phyloP scores from a whole-genome alignment of 1,140 invertebrate species.

The Drosophila mojavensis region DNA sequence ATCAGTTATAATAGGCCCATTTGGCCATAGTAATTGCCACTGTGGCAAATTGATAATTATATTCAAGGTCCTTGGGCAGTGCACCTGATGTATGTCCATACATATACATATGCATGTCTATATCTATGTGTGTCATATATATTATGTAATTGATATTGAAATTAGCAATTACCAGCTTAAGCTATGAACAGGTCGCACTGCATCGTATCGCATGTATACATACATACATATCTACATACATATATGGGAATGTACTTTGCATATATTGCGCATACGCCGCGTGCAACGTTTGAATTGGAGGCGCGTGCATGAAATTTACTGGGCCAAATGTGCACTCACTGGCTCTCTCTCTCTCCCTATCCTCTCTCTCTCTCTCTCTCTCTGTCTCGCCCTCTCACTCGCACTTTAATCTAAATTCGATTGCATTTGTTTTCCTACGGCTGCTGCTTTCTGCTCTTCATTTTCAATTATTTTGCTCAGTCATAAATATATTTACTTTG shows the following conservation, averaged over 20 bases:
- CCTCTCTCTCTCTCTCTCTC: neutral
- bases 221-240: neutral
- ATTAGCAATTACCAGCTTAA: constrained; percentile 54
- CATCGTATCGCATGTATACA: neutral
- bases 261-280: constrained; percentile 72
- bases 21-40: constrained; percentile 45
- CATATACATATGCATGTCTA: neutral
- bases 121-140: neutral
- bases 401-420: constrained; percentile 33
- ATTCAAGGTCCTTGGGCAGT: constrained; percentile 51
- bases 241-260: neutral
- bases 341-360: neutral
- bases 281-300: constrained; percentile 42
- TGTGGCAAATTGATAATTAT: constrained; percentile 15
- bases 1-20: constrained; percentile 42
- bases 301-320: constrained; percentile 59
- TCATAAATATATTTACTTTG: constrained; percentile 13
- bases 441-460: neutral
- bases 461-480: constrained; percentile 13
- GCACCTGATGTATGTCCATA: neutral
- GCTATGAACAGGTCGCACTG: constrained; percentile 15
- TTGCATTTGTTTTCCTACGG: neutral
- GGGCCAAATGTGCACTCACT: constrained; percentile 29
- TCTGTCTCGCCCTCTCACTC: neutral
- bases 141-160: constrained; percentile 64